Evolutionary conservation across 2,797 vertebrate species (phyloP), one percentile per base, ranked within the genome.

Genomic region (Arnoldichthys spilopterus): DNA sequence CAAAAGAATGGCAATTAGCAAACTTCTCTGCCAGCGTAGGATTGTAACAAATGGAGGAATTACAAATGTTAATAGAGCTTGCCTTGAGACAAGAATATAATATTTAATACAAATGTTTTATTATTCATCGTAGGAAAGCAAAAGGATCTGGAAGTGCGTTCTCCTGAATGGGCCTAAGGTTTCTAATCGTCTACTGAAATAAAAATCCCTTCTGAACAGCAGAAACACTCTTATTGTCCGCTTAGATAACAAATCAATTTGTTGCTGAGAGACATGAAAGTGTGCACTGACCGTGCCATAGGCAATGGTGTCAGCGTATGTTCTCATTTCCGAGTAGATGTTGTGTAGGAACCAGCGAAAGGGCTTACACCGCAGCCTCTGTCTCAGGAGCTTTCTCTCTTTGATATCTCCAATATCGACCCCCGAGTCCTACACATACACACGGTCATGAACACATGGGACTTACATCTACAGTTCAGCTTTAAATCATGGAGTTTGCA

Each of bases 311-410:
- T 97, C 94, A 0, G 94, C 91, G 86, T 98, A 98, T 88, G 96
- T 97, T 53, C 97, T 94, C 90, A 99, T 96, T 88, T 98, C 97
- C 0, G 97, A 95, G 86, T 98, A 99, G 77, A 98, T 95, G 4
- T 94, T 98, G 88, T 95, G 93, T 47, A 99, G 95, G 83, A 98
- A 99, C 97, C 97, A 99, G 64, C 94, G 94, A 81, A 99, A 99
- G 6, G 96, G 96, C 79, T 95, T 96, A 85, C 97, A 99, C 45
- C 91, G 92, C 24, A 99, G 94, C 84, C 93, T 93, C 18, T 96
- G 95, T 73, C 97, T 91, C 71, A 99, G 90, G 73, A 97, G 95
- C 74, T 95, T 97, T 80, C 97, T 94, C 67, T 94, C 92, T 0
- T 94, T 95, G 87, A 98, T 92, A 87, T 98, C 96, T 6, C 97